phyloP scores from a whole-genome alignment of 2,888 invertebrate genomes.

The Mesochorus sp. region DNA sequence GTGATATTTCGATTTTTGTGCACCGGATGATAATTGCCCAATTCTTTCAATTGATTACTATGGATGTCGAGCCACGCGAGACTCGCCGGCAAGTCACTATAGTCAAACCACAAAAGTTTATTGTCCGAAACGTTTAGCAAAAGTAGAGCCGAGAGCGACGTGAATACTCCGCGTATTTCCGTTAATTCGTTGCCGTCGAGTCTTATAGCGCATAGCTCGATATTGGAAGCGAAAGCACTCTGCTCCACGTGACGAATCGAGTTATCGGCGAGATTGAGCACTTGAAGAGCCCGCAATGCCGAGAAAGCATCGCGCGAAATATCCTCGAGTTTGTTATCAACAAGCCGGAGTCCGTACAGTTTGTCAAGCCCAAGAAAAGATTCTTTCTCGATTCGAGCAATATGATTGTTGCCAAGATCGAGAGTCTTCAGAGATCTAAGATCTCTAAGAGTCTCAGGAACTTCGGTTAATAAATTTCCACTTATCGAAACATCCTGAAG shows the following conservation, averaged over 20 bases:
- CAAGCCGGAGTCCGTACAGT: conserved; percentile 89
- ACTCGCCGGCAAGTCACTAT: conserved; percentile 89
- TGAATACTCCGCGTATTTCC: conserved; percentile 90
- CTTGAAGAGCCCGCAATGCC: conserved; percentile 88
- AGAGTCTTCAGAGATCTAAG: conserved; percentile 89
- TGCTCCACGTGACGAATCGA: conserved; percentile 90
- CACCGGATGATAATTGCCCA: conserved; percentile 88
- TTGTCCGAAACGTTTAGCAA: conserved; percentile 93
- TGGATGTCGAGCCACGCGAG: conserved; percentile 92
- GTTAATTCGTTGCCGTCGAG: conserved; percentile 91
- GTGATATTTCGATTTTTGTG: conserved; percentile 87
- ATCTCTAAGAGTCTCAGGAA: conserved; percentile 88
- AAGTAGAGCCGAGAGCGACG: conserved; percentile 88
- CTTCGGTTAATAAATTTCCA: conserved; percentile 88
- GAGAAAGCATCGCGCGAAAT: conserved; percentile 90
- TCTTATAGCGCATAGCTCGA: conserved; percentile 89
- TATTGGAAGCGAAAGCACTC: conserved; percentile 89
- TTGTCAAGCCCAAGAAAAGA: conserved; percentile 90
- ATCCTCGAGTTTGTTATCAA: conserved; percentile 91
- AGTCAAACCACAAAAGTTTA: conserved; percentile 91
- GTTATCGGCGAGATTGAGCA: conserved; percentile 91
- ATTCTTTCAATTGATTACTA: conserved; percentile 89
- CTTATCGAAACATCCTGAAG: conserved; percentile 90
- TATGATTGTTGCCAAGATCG: conserved; percentile 92
- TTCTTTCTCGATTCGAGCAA: conserved; percentile 87